Base-by-base conservation (phyloP, 2,113 vertebrate genomes). In the Macroglossus sobrinus region DNA sequence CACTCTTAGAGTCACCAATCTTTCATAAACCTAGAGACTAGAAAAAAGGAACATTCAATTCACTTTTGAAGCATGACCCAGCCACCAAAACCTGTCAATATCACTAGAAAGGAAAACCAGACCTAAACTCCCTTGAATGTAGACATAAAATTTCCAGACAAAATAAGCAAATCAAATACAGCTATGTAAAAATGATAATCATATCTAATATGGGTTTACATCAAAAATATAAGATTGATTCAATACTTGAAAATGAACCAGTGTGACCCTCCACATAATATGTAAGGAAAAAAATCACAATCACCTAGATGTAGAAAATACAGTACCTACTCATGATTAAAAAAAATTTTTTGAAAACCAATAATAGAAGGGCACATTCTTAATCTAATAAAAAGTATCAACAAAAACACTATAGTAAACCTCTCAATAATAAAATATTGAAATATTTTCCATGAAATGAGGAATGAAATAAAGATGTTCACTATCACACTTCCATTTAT, bases 311-410 rank as follows among this genome's bases (percentile, higher is more conserved):
- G 50, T 7, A 80, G 30, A 43, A 78, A 79, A 72, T 59, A n/a
- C 24, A 81, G 74, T 64, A 82, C 21, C 15, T 43, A 50, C 38
- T 80, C 21, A 38, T 72, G 80, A 74, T 66, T 53, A 55, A 12
- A 69, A 57, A 33, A 64, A 24, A 47, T n/a, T 43, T 43, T 24
- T 55, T 35, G n/a, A 69, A 88, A 91, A 33, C n/a, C 18, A 63
- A 43, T 4, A 93, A 55, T 75, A 91, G 28, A 81, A 85, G 68
- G 47, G 6, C 5, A n/a, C 33, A n/a, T 88, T 16, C 22, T 95
- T 78, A 82, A 93, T 95, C n/a, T 78, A 80, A 82, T 93, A 61
- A 92, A 90, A 93, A 78, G 3, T 66, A 55, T 57, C 21, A 87
- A 68, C 45, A 57, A 80, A 85, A 57, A 26, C 0, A 5, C 19